A percentile compares a stretch with the other conserved stretches of the same genome.
These are phyloP conservation scores for Psephotus haematonotus DNA, from an alignment of 2,113 vertebrate species.

Conservation along the genomic window DNA sequence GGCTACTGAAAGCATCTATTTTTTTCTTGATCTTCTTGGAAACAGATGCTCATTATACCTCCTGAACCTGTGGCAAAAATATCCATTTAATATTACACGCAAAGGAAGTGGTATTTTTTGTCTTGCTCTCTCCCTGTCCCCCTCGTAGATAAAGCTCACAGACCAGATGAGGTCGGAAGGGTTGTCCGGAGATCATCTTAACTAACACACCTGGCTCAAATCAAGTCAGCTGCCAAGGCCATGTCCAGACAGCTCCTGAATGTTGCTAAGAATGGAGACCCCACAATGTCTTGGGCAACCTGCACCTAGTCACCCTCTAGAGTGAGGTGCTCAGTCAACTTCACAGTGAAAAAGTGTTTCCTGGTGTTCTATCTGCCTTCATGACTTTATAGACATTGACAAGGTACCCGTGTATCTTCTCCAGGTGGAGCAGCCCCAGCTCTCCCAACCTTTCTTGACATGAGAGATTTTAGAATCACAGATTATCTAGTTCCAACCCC, in stretches of 20 bases:
- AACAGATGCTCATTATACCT: not conserved
- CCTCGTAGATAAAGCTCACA: not conserved
- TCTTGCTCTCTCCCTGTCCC: accelerated
- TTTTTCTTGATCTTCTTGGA: not conserved
- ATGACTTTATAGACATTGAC: not conserved
- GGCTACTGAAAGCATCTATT: not conserved
- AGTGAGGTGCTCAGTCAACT: not conserved
- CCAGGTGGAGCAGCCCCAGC: not conserved
- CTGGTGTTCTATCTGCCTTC: not conserved
- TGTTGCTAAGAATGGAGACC: not conserved
- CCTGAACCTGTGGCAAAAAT: not conserved
- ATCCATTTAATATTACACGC: not conserved
- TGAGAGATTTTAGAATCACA: not conserved
- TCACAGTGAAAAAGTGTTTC: not conserved
- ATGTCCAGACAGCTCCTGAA: not conserved
- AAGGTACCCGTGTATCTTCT: not conserved
- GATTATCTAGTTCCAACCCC: not conserved
- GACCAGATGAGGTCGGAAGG: not conserved
- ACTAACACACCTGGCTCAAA: not conserved
- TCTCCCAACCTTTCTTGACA: not conserved
- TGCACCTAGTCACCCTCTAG: not conserved
- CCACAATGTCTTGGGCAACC: not conserved
- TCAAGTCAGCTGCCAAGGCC: not conserved
- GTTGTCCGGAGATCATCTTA: not conserved
- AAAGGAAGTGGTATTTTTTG: not conserved